phyloP scores from a whole-genome alignment of 2,797 vertebrate species.

The Spinus pinus region DNA sequence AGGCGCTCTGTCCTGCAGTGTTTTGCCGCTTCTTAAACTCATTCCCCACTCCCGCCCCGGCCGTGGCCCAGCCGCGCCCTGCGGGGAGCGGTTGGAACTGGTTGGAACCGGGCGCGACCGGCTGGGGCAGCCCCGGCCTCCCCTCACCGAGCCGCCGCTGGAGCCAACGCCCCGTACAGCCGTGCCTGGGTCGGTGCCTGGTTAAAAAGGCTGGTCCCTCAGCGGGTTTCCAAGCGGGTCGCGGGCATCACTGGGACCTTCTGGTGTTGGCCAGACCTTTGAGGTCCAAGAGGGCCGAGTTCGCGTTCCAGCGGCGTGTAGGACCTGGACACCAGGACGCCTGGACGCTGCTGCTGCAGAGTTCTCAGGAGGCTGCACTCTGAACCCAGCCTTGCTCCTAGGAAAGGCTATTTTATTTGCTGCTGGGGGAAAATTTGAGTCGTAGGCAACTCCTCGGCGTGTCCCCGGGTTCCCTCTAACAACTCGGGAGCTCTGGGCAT shows the following conservation, averaged over 20 bases:
- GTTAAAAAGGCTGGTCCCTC: no score
- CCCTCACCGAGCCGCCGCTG: background rate
- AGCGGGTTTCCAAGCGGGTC: rapidly evolving
- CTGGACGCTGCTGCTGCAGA: background rate
- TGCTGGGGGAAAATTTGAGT: background rate
- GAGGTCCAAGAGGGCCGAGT: background rate
- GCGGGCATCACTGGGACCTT: rapidly evolving
- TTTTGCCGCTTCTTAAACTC: background rate
- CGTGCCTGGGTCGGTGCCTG: background rate
- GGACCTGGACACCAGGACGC: background rate
- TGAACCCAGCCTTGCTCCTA: background rate
- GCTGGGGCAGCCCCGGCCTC: background rate
- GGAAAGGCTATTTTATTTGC: background rate
- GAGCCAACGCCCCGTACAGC: rapidly evolving
- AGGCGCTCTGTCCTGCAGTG: rapidly evolving
- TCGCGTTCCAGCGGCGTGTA: rapidly evolving
- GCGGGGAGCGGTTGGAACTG: rapidly evolving
- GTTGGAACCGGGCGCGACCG: background rate
- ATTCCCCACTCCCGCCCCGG: rapidly evolving
- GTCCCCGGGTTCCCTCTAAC: background rate
- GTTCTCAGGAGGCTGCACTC: background rate
- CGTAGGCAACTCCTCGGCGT: background rate
- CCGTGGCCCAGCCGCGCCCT: background rate
- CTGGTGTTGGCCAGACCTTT: background rate
- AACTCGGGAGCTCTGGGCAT: background rate